A percentile compares a stretch with the other conserved stretches of the same genome.
Conservation (phyloP, 1,140 invertebrate species). For the Bombus confusus region DNA sequence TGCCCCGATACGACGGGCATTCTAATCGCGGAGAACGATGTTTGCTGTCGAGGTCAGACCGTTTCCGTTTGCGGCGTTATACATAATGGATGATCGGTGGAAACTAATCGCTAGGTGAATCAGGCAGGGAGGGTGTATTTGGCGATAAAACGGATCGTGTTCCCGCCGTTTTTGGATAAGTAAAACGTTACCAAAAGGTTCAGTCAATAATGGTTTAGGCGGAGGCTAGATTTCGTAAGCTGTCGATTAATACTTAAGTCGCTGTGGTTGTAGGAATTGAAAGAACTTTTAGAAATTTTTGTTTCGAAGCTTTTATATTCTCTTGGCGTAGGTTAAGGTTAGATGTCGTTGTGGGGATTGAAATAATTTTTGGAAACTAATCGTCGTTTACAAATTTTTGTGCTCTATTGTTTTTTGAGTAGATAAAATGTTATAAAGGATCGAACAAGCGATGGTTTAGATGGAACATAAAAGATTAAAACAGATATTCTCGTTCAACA, state of each 20-base stretch:
- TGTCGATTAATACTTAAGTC: neutral
- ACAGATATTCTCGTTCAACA: neutral
- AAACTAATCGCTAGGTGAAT: conserved; percentile 21
- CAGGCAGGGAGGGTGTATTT: no score
- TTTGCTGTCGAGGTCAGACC: conserved; percentile 24
- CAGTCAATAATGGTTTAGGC: neutral
- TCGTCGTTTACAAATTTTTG: no score
- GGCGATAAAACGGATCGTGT: neutral
- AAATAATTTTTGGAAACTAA: no score
- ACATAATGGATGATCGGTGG: conserved; percentile 43
- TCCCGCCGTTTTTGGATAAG: neutral
- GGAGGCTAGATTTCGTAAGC: neutral
- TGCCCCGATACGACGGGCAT: conserved; percentile 25
- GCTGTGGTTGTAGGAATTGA: neutral
- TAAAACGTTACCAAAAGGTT: neutral
- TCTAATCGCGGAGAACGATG: conserved; percentile 36
- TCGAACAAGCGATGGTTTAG: no score
- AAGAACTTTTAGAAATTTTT: neutral
- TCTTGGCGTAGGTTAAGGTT: no score
- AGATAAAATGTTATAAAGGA: no score
- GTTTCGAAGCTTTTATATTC: neutral
- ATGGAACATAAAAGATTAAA: no score
- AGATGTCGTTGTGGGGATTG: no score
- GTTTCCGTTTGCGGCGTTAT: conserved; percentile 31
- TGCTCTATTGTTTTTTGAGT: no score